A percentile compares a stretch with the other conserved stretches of the same genome.
Conservation (phyloP, 2,113 vertebrate genomes). For the Numida meleagris region DNA sequence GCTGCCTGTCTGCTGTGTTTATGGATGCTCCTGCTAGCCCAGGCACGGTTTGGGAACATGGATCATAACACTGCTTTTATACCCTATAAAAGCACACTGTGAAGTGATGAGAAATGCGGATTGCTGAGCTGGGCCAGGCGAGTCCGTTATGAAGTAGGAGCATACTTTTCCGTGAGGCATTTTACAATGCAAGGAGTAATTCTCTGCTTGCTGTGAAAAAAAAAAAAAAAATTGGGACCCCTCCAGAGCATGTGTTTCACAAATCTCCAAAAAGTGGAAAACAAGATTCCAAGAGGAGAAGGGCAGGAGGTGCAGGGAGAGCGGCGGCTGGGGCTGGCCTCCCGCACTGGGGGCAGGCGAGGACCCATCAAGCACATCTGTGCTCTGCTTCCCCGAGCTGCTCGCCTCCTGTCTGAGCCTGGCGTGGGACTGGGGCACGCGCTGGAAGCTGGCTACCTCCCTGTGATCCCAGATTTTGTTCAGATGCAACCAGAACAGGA, state of each 20-base stretch:
- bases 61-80: conserved; percentile 68
- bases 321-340: background rate
- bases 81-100: conserved; percentile 59
- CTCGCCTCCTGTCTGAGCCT: background rate
- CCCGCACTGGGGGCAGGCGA: background rate
- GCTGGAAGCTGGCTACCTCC: background rate
- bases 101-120: conserved; percentile 47
- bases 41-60: conserved; percentile 61
- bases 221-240: conserved; percentile 39
- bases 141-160: background rate
- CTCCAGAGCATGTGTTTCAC: conserved; percentile 64
- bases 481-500: background rate
- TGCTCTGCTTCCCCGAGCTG: background rate
- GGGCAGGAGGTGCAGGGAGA: conserved; percentile 5
- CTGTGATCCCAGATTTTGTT: background rate
- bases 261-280: conserved; percentile 61
- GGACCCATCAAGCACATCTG: background rate
- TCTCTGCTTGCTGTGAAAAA: conserved; percentile 26
- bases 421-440: background rate
- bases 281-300: conserved; percentile 47
- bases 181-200: conserved; percentile 19
- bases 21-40: conserved; percentile 55
- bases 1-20: conserved; percentile 56
- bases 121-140: conserved; percentile 41
- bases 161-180: background rate